A percentile compares a stretch with the other conserved stretches of the same genome.
Conservation (phyloP, 1,140 invertebrate genomes). For the Philotrypesis tridentata region DNA sequence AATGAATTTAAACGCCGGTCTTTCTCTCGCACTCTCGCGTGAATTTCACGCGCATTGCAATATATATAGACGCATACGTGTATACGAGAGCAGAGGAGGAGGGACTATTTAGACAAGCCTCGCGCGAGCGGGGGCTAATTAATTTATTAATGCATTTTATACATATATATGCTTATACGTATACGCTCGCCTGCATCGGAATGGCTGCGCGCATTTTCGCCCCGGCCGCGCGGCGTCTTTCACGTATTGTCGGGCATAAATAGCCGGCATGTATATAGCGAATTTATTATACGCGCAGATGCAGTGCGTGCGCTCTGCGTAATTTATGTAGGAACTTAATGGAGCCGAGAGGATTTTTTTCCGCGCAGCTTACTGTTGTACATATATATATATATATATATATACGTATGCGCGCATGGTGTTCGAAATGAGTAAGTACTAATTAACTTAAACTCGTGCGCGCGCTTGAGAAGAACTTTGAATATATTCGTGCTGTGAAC, state of each 20-base stretch:
- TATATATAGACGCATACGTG: background rate
- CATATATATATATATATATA: no score
- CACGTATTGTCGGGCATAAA: background rate
- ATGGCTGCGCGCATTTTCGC: background rate
- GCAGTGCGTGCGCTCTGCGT: background rate
- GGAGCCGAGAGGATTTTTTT: constrained; percentile 2
- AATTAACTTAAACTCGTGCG: constrained; percentile 35
- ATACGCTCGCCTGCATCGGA: no score
- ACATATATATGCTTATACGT: no score
- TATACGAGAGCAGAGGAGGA: background rate
- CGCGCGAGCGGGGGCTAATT: constrained; percentile 7
- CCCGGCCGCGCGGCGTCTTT: no score
- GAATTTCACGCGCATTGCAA: no score
- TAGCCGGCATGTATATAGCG: background rate
- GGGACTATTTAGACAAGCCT: constrained; percentile 20
- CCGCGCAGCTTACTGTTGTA: no score
- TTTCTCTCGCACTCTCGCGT: no score
- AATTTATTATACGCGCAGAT: constrained; percentile 3
- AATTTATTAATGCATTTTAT: constrained; percentile 27
- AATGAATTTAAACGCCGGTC: constrained; percentile 21
- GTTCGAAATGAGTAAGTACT: constrained; percentile 4
- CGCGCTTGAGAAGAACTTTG: background rate
- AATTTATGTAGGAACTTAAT: constrained; percentile 45
- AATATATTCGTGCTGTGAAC: background rate
- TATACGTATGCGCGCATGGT: background rate